Percentiles rank a stretch among this genome's conserved stretches.
These are phyloP conservation scores for Andrena bucephala DNA, from an alignment of 2,888 invertebrate genomes.

Conservation along the genomic window DNA sequence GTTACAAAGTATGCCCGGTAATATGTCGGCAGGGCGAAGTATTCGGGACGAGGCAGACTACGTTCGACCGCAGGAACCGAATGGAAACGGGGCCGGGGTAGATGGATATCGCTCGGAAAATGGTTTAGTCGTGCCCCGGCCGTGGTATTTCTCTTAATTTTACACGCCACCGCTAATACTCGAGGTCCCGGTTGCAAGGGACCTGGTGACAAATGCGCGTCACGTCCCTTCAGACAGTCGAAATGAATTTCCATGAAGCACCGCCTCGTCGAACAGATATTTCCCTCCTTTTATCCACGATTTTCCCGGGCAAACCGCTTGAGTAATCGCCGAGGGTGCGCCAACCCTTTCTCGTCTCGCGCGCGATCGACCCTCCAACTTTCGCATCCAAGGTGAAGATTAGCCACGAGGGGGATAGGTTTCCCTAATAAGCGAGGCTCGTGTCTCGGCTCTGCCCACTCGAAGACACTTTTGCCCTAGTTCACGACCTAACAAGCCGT, in stretches of 20 bases:
- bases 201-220: background rate
- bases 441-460: conserved; percentile 60
- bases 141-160: conserved; percentile 22
- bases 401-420: background rate
- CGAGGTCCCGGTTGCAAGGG: background rate
- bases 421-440: conserved; percentile 53
- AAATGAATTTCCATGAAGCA: conserved; percentile 18
- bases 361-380: background rate
- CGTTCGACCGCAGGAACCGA: background rate
- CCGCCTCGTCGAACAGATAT: background rate
- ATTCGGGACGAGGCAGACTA: background rate
- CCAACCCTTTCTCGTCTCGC: background rate
- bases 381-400: background rate
- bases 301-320: conserved; percentile 17
- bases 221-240: conserved; percentile 8
- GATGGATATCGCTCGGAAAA: conserved; percentile 11
- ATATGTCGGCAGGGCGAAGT: conserved; percentile 12
- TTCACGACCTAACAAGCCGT: conserved; percentile 38
- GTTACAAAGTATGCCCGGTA: conserved; percentile 19
- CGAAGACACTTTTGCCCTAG: conserved; percentile 44
- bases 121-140: background rate
- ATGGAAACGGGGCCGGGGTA: background rate
- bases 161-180: background rate
- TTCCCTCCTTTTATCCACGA: conserved; percentile 14
- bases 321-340: conserved; percentile 18